Conservation (phyloP, 2,797 vertebrate species). For the Lepilemur ruficaudatus region DNA sequence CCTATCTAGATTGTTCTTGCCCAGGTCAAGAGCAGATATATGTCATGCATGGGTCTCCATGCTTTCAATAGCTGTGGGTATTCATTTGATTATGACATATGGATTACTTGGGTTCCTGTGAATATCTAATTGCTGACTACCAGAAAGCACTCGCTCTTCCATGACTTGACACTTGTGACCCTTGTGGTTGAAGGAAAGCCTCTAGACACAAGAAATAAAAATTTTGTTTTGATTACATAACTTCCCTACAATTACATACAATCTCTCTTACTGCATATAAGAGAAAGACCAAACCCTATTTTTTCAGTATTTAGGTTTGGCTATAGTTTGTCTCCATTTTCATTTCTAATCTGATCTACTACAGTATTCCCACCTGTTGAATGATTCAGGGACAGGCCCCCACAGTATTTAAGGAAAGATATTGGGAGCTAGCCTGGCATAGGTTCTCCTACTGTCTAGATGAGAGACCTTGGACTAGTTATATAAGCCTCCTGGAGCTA, state of each 20-base stretch:
- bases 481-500: neutral
- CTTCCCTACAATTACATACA: neutral
- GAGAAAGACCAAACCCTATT: neutral
- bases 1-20: neutral
- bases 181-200: neutral
- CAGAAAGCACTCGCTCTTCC: neutral
- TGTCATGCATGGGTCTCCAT: neutral
- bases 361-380: neutral
- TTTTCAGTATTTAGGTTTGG: neutral
- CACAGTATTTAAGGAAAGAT: neutral
- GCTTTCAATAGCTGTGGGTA: neutral
- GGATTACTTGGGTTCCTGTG: neutral
- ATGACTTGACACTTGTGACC: neutral
- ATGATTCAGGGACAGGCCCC: neutral
- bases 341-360: neutral
- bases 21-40: neutral
- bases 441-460: neutral
- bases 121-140: neutral
- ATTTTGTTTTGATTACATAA: neutral
- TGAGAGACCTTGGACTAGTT: neutral
- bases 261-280: neutral
- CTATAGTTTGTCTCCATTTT: neutral
- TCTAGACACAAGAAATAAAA: neutral
- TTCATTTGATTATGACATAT: neutral
- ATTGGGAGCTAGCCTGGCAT: neutral